A percentile compares a stretch with the other conserved stretches of the same genome.
Conservation (phyloP, 2,797 vertebrate species). For the Phrynocephalus guinanensis region DNA sequence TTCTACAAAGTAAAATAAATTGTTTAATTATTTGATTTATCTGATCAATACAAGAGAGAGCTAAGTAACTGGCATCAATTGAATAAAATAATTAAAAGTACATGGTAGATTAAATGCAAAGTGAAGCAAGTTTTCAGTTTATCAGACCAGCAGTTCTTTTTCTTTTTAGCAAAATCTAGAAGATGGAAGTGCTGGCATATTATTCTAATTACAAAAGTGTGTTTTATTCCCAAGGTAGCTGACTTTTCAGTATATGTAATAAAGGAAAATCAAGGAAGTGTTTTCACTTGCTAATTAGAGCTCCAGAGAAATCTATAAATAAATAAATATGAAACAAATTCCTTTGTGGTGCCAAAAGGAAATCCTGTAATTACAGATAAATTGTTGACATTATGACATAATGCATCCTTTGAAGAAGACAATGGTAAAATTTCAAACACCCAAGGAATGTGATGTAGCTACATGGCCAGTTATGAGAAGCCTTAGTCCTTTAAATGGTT, state of each 20-base stretch:
- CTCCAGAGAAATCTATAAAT: constrained; percentile 42
- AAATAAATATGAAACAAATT: constrained; percentile 40
- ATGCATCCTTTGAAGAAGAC: constrained; percentile 41
- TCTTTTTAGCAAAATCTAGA: constrained; percentile 5
- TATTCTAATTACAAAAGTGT: constrained; percentile 37
- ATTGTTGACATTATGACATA: constrained; percentile 54
- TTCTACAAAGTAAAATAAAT: neutral
- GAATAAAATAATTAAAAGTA: constrained; percentile 21
- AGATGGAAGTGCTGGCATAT: constrained; percentile 23
- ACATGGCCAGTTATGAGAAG: constrained; percentile 6
- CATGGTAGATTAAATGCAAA: neutral
- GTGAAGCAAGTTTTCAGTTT: neutral
- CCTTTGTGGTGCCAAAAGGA: constrained; percentile 34
- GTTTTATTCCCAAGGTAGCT: constrained; percentile 26
- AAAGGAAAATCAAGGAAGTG: constrained; percentile 43
- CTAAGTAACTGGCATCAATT: neutral
- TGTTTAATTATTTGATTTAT: neutral
- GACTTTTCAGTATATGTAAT: constrained; percentile 45
- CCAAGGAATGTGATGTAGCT: neutral
- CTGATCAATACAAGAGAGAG: neutral
- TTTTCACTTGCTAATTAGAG: constrained; percentile 49
- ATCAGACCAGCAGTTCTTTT: neutral
- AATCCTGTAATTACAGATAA: constrained; percentile 50
- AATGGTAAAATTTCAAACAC: constrained; percentile 47
- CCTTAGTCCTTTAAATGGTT: neutral